Base-by-base conservation (phyloP, 2,888 invertebrate genomes). In the Vanessa cardui region DNA sequence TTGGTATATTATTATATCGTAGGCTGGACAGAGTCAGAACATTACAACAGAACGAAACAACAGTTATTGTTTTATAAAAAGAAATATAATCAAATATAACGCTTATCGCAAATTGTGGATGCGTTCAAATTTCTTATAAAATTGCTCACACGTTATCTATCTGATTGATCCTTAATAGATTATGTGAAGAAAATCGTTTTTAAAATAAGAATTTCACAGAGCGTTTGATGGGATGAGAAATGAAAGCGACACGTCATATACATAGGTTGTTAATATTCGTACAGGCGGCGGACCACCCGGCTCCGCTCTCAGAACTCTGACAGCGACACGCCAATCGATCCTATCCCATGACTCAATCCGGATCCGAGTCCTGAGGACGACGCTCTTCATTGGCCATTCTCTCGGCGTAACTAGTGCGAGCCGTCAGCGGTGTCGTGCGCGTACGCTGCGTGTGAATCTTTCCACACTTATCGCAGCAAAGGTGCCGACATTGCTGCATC, bases 301-400 rank as follows among this genome's bases (percentile, higher is more conserved):
- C 45, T 16, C n/a, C 64, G 21, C 7, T 46, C 56, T 31, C 8
- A 56, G 54, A 60, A 60, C 46, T 46, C 56, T 56, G 63, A 45
- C 63, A 56, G 54, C n/a, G 26, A 18, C 47, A 18, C 16, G 47
- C n/a, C 47, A 47, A 54, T 54, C 54, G 54, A 26, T 60, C 65
- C 56, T 56, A 62, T 45, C 33, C 66, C 46, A 56, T 70, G 66
- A 70, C 50, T 70, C 70, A 67, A 66, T 50, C 21, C 69, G 69
- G 69, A 70, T 61, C 60, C 33, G 6, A 54, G 31, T 31, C 49
- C 64, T n/a, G 49, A 18, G 60, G 26, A 18, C 8, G 47, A 39
- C 39, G 39, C 39, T 46, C 56, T 46, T 56, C 65, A 65, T 65
- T 60, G 60, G 8, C 6, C 52, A 65, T 65, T 52, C 65, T 45